phyloP scores from a whole-genome alignment of 2,888 invertebrate genomes.

The Mechanitis messenoides region DNA sequence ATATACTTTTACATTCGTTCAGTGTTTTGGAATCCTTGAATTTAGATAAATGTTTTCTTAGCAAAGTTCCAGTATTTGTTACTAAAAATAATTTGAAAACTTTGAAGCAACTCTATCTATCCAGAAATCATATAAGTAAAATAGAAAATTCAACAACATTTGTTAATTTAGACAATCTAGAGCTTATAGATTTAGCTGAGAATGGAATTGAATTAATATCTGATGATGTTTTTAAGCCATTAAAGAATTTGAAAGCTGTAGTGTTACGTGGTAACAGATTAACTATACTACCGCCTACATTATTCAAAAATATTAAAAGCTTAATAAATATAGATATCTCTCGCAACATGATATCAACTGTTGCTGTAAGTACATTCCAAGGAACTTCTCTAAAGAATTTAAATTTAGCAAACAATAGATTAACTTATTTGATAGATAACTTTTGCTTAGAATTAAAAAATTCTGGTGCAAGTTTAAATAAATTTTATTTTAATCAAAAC shows the following conservation, averaged over 20 bases:
- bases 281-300: slow-evolving; percentile 43
- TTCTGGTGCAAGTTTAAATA: slow-evolving; percentile 47
- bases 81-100: slow-evolving; percentile 45
- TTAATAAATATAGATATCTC: slow-evolving; percentile 52
- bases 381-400: slow-evolving; percentile 50
- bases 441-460: slow-evolving; percentile 57
- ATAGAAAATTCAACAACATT: slow-evolving; percentile 39
- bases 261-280: slow-evolving; percentile 50
- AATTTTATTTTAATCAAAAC: slow-evolving; percentile 60
- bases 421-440: slow-evolving; percentile 56
- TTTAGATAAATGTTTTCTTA: slow-evolving; percentile 46
- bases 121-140: slow-evolving; percentile 48
- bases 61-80: slow-evolving; percentile 49
- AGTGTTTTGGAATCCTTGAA: slow-evolving; percentile 40
- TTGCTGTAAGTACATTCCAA: slow-evolving; percentile 52
- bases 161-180: slow-evolving; percentile 44
- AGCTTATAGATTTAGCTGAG: slow-evolving; percentile 47
- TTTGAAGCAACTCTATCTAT: slow-evolving; percentile 47
- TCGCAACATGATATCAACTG: slow-evolving; percentile 47
- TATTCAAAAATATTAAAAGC: slow-evolving; percentile 46
- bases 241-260: slow-evolving; percentile 48
- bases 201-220: slow-evolving; percentile 49
- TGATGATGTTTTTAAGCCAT: slow-evolving; percentile 43
- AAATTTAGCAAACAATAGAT: slow-evolving; percentile 53
- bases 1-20: slow-evolving; percentile 41